These are phyloP conservation scores for Rousettus leschenaultii DNA, from an alignment of 2,113 vertebrate genomes.

Conservation along the genomic window DNA sequence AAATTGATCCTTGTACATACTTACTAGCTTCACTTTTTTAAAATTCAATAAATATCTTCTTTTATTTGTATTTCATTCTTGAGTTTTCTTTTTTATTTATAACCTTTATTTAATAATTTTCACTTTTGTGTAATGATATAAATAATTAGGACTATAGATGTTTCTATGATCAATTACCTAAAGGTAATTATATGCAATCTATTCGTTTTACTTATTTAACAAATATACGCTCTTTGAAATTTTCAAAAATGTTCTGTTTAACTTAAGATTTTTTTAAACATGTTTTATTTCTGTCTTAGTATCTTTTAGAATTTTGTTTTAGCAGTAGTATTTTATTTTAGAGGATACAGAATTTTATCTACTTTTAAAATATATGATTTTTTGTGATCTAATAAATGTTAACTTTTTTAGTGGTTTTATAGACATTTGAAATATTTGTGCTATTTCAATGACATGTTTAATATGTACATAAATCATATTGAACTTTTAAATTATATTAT, in stretches of 20 bases:
- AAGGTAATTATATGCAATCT: not conserved
- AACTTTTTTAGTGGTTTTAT: not conserved
- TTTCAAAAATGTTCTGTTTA: not conserved
- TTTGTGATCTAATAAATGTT: not conserved
- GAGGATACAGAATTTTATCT: not conserved
- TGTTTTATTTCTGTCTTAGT: not conserved
- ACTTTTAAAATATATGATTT: not conserved
- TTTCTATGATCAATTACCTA: not conserved
- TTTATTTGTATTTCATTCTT: not conserved
- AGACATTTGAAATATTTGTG: not conserved
- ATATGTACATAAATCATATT: not conserved
- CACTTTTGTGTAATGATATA: not conserved
- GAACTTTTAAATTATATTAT: not conserved
- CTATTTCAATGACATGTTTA: not conserved
- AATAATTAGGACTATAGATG: not conserved
- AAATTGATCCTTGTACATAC: not conserved
- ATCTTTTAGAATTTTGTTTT: not conserved
- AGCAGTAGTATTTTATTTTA: not conserved
- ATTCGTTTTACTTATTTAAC: not conserved
- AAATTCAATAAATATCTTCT: not conserved
- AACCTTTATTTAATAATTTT: not conserved
- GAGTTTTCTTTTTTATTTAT: not conserved
- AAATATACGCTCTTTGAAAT: not conserved
- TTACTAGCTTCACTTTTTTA: not conserved
- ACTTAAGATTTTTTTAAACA: not conserved